Conservation (phyloP, 2,888 invertebrate genomes). For the Epirrita christyi region DNA sequence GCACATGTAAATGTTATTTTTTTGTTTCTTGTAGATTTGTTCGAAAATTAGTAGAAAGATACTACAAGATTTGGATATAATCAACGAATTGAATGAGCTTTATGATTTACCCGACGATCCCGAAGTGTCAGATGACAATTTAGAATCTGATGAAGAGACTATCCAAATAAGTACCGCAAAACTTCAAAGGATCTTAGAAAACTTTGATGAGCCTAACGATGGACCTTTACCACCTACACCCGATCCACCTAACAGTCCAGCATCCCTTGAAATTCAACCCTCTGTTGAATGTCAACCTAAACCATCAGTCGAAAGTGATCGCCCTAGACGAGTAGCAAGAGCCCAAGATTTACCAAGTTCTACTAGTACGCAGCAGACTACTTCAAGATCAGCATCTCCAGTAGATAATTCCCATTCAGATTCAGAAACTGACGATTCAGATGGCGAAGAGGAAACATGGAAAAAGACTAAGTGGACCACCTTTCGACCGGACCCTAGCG, state of each 20-base stretch:
- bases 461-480: neutral
- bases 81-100: neutral
- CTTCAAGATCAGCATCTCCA: neutral
- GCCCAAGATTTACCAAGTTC: neutral
- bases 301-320: neutral
- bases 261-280: neutral
- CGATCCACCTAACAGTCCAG: neutral
- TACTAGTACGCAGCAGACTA: neutral
- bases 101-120: neutral
- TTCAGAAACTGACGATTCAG: neutral
- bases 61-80: neutral
- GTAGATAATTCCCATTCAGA: neutral
- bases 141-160: neutral
- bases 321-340: neutral
- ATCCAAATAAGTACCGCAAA: neutral
- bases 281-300: neutral
- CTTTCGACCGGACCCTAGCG: neutral
- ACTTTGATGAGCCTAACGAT: too few species aligned
- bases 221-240: neutral
- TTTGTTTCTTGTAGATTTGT: neutral
- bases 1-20: neutral
- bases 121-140: neutral
- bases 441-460: neutral
- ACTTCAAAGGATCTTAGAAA: neutral
- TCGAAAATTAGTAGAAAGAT: neutral